phyloP scores from a whole-genome alignment of 2,888 invertebrate species.

The Hermaeophaga mercurialis region DNA sequence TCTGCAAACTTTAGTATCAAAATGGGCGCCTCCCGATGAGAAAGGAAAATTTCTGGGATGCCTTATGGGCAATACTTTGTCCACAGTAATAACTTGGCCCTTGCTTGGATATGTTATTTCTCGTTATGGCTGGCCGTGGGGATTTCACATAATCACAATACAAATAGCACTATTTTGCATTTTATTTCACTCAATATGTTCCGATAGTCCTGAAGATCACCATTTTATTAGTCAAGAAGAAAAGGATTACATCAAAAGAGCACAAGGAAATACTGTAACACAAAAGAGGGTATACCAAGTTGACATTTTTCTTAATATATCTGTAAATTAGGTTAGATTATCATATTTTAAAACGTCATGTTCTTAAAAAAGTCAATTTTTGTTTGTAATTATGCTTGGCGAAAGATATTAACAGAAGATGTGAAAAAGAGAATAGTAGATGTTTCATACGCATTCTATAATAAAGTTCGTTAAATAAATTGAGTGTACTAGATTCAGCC shows the following conservation, averaged over 20 bases:
- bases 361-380: not conserved
- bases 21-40: slow-evolving; percentile 75
- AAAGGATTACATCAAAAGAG: slow-evolving; percentile 62
- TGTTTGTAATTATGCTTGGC: not conserved
- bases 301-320: not conserved
- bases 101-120: slow-evolving; percentile 68
- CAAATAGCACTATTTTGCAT: slow-evolving; percentile 48
- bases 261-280: slow-evolving; percentile 39
- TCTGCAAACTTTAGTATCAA: slow-evolving; percentile 68
- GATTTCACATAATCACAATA: slow-evolving; percentile 49
- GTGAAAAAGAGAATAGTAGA: too few species aligned
- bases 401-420: too few species aligned
- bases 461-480: too few species aligned
- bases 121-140: slow-evolving; percentile 67
- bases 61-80: slow-evolving; percentile 73
- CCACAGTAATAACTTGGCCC: slow-evolving; percentile 72
- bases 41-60: slow-evolving; percentile 74
- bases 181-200: slow-evolving; percentile 60
- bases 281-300: slow-evolving; percentile 34
- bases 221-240: slow-evolving; percentile 63
- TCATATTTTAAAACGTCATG: not conserved
- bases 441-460: too few species aligned
- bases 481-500: too few species aligned
- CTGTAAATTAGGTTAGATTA: not conserved
- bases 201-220: slow-evolving; percentile 62